These are phyloP conservation scores for Mesorhabditis belari DNA, from an alignment of 2,888 invertebrate species.

Conservation along the genomic window DNA sequence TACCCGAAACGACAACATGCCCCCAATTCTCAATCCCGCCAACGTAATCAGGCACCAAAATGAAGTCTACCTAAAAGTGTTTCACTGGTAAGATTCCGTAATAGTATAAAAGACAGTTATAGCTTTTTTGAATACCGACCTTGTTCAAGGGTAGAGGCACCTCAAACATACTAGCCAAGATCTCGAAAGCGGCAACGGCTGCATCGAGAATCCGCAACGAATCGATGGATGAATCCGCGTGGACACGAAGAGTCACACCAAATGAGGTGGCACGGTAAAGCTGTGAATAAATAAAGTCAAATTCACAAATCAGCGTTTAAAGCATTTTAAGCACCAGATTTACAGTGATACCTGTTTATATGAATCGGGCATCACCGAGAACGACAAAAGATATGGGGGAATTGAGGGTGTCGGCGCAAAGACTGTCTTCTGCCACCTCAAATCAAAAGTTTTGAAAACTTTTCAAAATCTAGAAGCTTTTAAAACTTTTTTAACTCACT, in stretches of 20 bases:
- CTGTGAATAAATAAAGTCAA: no score
- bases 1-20: constrained; percentile 22
- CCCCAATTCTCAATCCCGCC: constrained; percentile 43
- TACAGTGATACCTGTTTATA: constrained; percentile 17
- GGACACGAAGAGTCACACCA: constrained; percentile 31
- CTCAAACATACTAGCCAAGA: constrained; percentile 23
- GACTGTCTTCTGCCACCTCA: constrained; percentile 25
- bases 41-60: constrained; percentile 30
- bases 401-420: constrained; percentile 29
- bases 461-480: no score
- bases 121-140: constrained; percentile 6
- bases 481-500: no score
- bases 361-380: constrained; percentile 29
- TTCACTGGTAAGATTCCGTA: background rate
- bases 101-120: background rate
- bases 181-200: constrained; percentile 28
- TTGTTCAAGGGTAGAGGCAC: constrained; percentile 33
- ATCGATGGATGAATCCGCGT: constrained; percentile 9
- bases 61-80: constrained; percentile 25
- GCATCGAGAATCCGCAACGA: constrained; percentile 25
- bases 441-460: background rate
- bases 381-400: constrained; percentile 31
- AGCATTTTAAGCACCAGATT: background rate
- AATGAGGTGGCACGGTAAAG: constrained; percentile 34
- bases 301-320: no score